Percentiles rank a stretch among this genome's conserved stretches.
Evolutionary conservation across 2,113 vertebrate genomes (phyloP).

Genomic region (Fregata magnificens): DNA sequence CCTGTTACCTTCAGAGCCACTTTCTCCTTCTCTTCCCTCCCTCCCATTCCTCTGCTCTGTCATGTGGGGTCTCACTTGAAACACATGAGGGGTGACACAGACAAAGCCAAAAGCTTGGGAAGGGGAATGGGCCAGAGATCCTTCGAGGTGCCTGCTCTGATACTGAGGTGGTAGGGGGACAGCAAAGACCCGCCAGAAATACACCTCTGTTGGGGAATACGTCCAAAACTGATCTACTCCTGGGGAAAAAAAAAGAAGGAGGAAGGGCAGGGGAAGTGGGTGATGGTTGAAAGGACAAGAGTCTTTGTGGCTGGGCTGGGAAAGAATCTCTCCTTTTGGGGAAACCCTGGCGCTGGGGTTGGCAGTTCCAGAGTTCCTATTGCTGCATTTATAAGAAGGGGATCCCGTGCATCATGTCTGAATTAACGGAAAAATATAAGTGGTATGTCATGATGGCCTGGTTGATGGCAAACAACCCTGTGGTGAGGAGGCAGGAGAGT

Average conservation of each 20-base stretch:
- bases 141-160: not conserved
- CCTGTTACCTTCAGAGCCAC: fast-evolving
- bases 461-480: not conserved
- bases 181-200: not conserved
- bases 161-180: not conserved
- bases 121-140: not conserved
- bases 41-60: not conserved
- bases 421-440: not conserved
- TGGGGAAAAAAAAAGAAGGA: not conserved
- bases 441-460: not conserved
- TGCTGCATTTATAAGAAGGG: not conserved
- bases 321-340: not conserved
- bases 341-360: fast-evolving
- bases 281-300: not conserved
- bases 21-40: not conserved
- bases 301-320: not conserved
- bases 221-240: not conserved
- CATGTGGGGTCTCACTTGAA: not conserved
- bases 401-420: not conserved
- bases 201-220: not conserved
- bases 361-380: not conserved
- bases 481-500: not conserved
- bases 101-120: not conserved
- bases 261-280: not conserved
- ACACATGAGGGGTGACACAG: not conserved